Percentiles rank a stretch among this genome's conserved stretches.
These are phyloP conservation scores for Microhierax caerulescens DNA, from an alignment of 2,797 vertebrate genomes.

Conservation along the genomic window DNA sequence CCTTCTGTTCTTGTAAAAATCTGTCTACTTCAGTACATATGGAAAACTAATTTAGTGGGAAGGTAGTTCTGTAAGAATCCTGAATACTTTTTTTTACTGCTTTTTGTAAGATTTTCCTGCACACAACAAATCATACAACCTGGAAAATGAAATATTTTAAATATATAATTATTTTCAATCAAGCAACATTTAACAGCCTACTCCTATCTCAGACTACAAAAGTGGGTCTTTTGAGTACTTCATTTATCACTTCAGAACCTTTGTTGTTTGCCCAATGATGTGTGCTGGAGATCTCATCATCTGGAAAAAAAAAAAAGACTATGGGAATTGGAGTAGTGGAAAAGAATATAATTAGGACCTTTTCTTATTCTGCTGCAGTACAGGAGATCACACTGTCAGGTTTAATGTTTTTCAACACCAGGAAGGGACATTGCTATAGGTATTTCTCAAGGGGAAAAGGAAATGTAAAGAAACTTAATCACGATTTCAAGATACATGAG, in stretches of 20 bases:
- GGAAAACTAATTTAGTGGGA: neutral
- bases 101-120: neutral
- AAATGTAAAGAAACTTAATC: neutral
- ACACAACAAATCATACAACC: neutral
- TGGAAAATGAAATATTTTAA: neutral
- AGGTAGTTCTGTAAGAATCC: neutral
- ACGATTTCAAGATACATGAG: neutral
- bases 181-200: neutral
- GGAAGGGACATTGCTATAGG: neutral
- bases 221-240: neutral
- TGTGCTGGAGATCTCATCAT: neutral
- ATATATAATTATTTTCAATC: neutral
- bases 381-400: neutral
- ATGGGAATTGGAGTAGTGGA: neutral
- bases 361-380: neutral
- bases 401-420: neutral
- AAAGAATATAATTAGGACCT: neutral
- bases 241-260: neutral
- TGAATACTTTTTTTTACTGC: neutral
- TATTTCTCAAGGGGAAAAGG: neutral
- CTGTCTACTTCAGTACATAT: neutral
- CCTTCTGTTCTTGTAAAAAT: neutral
- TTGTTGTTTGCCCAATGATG: neutral
- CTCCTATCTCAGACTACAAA: neutral
- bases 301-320: neutral